Percentiles rank a stretch among this genome's conserved stretches.
These are phyloP conservation scores for Hemistola chrysoprasaria DNA, from an alignment of 2,888 invertebrate genomes.

Conservation along the genomic window DNA sequence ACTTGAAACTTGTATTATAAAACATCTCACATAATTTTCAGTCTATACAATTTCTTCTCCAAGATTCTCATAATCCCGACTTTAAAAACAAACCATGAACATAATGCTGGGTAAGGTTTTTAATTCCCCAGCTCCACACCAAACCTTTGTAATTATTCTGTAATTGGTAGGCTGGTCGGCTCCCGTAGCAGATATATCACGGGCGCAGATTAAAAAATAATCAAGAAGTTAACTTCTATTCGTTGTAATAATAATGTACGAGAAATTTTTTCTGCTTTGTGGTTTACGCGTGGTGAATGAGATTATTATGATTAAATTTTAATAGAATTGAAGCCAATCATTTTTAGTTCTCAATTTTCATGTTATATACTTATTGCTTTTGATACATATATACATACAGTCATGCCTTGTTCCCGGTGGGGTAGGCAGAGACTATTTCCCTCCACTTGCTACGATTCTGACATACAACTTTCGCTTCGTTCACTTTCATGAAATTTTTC, in stretches of 20 bases:
- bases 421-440: too few relatives aligned
- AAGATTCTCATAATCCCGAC: slow-evolving; percentile 5
- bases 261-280: slow-evolving; percentile 4
- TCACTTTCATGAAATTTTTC: too few relatives aligned
- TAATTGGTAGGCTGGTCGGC: slow-evolving; percentile 67
- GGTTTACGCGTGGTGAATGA: not conserved
- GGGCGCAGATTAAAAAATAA: slow-evolving; percentile 29
- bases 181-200: slow-evolving; percentile 73
- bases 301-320: too few relatives aligned
- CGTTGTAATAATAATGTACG: slow-evolving; percentile 5
- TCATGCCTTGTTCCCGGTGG: too few relatives aligned
- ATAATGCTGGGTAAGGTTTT: slow-evolving; percentile 9
- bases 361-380: too few relatives aligned
- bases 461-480: too few relatives aligned
- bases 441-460: too few relatives aligned
- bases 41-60: not conserved
- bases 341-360: too few relatives aligned
- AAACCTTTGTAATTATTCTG: slow-evolving; percentile 70
- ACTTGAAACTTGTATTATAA: too few relatives aligned
- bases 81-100: slow-evolving; percentile 14
- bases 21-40: not conserved
- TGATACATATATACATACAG: too few relatives aligned
- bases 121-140: slow-evolving; percentile 37
- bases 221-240: slow-evolving; percentile 3
- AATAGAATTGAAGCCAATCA: too few relatives aligned